A percentile compares a stretch with the other conserved stretches of the same genome.
phyloP scores from a whole-genome alignment of 2,797 vertebrate species.

The Astyanax mexicanus region DNA sequence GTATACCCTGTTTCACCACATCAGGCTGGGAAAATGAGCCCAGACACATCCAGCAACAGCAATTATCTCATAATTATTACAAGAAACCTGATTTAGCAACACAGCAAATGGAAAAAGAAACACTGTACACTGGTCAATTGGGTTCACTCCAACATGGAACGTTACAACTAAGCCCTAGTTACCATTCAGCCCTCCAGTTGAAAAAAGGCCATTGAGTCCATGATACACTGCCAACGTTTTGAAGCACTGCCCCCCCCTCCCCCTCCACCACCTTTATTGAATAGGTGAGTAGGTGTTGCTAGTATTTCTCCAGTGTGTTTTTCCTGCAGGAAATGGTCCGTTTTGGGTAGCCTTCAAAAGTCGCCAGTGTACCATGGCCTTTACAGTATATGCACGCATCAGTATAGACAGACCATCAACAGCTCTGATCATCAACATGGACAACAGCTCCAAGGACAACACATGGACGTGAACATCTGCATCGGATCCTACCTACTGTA shows the following conservation, averaged over 20 bases:
- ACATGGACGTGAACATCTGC: neutral
- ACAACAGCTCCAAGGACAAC: neutral
- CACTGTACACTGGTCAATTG: too few relatives aligned
- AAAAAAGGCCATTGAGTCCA: too few relatives aligned
- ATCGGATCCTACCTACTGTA: neutral
- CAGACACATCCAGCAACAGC: too few relatives aligned
- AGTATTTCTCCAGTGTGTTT: neutral
- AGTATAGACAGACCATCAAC: slow-evolving; percentile 21
- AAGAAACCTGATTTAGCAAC: too few relatives aligned
- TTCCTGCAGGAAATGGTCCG: neutral
- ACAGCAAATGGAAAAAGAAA: too few relatives aligned
- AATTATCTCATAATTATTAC: too few relatives aligned
- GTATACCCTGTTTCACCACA: too few relatives aligned
- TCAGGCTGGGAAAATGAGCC: too few relatives aligned
- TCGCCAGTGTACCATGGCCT: slow-evolving; percentile 27
- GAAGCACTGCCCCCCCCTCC: neutral
- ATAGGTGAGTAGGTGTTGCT: neutral
- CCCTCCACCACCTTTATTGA: neutral
- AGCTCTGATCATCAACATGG: slow-evolving; percentile 9
- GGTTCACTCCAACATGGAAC: too few relatives aligned
- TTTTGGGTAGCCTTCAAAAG: neutral
- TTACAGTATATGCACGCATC: slow-evolving; percentile 41
- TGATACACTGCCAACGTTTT: slow-evolving; percentile 9
- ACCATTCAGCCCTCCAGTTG: too few relatives aligned
- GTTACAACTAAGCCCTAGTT: too few relatives aligned